phyloP scores from a whole-genome alignment of 2,113 vertebrate species.

The Tautogolabrus adspersus region DNA sequence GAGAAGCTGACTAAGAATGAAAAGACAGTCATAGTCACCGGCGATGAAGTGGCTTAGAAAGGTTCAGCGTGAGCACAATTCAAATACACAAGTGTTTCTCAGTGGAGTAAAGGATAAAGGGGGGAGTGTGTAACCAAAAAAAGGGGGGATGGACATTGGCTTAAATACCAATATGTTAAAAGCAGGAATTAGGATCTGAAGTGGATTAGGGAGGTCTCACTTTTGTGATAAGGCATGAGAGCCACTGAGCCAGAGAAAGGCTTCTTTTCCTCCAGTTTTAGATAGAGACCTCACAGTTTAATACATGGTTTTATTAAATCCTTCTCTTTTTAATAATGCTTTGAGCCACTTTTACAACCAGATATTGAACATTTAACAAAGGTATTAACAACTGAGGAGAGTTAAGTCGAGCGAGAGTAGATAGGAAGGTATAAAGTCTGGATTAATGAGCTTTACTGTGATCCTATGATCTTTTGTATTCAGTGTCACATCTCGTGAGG shows the following conservation, averaged over 20 bases:
- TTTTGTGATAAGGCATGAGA: slow-evolving; percentile 1
- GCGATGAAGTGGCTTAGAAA: slow-evolving; percentile 39
- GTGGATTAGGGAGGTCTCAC: slow-evolving; percentile 2
- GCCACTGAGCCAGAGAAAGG: background rate
- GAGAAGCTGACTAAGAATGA: slow-evolving; percentile 36
- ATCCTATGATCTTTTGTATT: slow-evolving; percentile 54
- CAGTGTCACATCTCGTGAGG: slow-evolving; percentile 48
- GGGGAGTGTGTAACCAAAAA: background rate
- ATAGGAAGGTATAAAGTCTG: slow-evolving; percentile 29
- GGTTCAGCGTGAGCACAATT: slow-evolving; percentile 21
- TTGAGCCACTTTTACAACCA: background rate
- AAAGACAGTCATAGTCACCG: slow-evolving; percentile 26
- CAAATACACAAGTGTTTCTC: slow-evolving; percentile 21
- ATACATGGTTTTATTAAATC: background rate
- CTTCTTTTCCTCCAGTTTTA: slow-evolving; percentile 3
- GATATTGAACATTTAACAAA: slow-evolving; percentile 19
- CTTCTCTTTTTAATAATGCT: background rate
- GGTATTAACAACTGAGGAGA: slow-evolving; percentile 7
- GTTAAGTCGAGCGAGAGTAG: slow-evolving; percentile 7
- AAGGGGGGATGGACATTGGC: background rate
- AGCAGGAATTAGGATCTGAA: slow-evolving; percentile 5
- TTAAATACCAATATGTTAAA: slow-evolving; percentile 29
- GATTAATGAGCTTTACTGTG: slow-evolving; percentile 52
- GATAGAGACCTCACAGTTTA: background rate
- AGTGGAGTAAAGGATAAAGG: background rate